Conservation (phyloP, 2,888 invertebrate genomes). For the Phyllotreta striolata region DNA sequence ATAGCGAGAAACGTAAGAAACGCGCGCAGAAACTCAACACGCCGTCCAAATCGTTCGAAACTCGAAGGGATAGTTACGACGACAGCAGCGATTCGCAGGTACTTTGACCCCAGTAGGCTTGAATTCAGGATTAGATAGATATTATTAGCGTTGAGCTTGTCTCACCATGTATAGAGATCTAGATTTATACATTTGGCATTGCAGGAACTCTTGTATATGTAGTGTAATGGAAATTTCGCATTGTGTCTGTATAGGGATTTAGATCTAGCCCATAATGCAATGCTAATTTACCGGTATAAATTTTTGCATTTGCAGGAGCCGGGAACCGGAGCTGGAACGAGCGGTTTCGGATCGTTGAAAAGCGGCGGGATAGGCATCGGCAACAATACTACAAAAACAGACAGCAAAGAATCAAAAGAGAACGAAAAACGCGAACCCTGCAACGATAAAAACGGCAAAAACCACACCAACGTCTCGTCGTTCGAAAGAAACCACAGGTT, state of each 20-base stretch:
- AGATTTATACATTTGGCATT: no score
- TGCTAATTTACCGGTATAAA: background rate
- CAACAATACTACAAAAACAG: constrained; percentile 11
- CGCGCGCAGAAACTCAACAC: constrained; percentile 76
- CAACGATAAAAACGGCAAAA: constrained; percentile 52
- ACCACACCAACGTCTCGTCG: constrained; percentile 54
- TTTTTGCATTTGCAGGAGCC: constrained; percentile 41
- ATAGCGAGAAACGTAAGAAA: constrained; percentile 83
- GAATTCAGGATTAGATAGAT: no score
- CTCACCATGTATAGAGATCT: no score
- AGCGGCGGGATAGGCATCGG: constrained; percentile 12
- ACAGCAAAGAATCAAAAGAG: constrained; percentile 29
- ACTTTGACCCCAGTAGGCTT: no score
- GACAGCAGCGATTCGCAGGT: constrained; percentile 81
- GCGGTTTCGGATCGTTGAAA: constrained; percentile 20
- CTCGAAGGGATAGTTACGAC: constrained; percentile 80
- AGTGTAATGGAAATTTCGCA: no score
- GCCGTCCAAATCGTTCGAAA: constrained; percentile 53
- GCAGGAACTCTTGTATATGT: no score
- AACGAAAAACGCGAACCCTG: constrained; percentile 45
- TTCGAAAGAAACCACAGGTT: constrained; percentile 65
- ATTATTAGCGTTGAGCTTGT: no score
- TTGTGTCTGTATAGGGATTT: no score
- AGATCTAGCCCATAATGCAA: no score
- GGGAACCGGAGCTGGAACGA: constrained; percentile 40